Conservation (phyloP, 2,888 invertebrate genomes). For the Corythucha ciliata region DNA sequence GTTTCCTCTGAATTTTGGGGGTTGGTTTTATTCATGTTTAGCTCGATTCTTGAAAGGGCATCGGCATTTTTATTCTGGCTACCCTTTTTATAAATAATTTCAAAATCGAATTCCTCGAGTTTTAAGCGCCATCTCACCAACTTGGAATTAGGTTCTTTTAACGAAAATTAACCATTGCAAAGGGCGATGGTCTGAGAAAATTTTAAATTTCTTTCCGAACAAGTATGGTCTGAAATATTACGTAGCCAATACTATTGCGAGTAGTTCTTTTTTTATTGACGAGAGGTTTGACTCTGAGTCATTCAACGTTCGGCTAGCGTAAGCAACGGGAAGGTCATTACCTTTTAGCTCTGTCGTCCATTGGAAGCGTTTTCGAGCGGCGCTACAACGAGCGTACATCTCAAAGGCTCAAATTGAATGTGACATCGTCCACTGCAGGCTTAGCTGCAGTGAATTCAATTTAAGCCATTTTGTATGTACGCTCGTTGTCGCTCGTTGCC, state of each 20-base stretch:
- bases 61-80: slow-evolving; percentile 38
- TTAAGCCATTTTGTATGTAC: too few relatives aligned
- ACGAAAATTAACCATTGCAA: slow-evolving; percentile 15
- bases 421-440: too few relatives aligned
- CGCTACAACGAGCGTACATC: too few relatives aligned
- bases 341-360: slow-evolving; percentile 35
- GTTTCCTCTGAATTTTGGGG: not conserved
- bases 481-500: too few relatives aligned
- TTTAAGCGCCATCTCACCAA: slow-evolving; percentile 9
- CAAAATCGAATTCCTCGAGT: slow-evolving; percentile 31
- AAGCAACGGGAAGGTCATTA: slow-evolving; percentile 36
- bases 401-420: too few relatives aligned
- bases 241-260: slow-evolving; percentile 2
- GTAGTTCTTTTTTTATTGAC: not conserved
- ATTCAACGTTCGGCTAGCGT: slow-evolving; percentile 40
- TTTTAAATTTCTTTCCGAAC: not conserved
- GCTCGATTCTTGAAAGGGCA: slow-evolving; percentile 27
- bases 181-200: slow-evolving; percentile 10
- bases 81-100: slow-evolving; percentile 38
- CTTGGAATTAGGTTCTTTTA: slow-evolving; percentile 14
- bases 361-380: not conserved
- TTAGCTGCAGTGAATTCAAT: too few relatives aligned
- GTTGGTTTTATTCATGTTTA: slow-evolving; percentile 7
- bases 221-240: slow-evolving; percentile 5
- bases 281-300: not conserved